These are phyloP conservation scores for Antennarius striatus DNA, from an alignment of 2,113 vertebrate species.

Conservation along the genomic window DNA sequence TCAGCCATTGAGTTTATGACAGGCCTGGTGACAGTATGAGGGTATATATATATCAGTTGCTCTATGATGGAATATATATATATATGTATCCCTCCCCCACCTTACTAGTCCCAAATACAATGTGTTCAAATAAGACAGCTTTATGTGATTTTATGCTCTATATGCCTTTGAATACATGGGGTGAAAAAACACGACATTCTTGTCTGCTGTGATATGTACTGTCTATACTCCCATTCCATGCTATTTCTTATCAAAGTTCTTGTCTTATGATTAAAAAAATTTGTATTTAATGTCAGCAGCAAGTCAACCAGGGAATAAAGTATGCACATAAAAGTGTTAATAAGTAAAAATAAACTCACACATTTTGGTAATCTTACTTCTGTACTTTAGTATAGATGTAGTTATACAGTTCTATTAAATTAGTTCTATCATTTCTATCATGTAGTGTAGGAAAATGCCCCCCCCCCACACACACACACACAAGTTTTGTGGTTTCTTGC, in stretches of 20 bases:
- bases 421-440: no score
- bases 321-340: no score
- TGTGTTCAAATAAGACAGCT: neutral
- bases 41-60: neutral
- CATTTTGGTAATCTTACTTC: no score
- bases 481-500: no score
- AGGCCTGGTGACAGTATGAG: slow-evolving; percentile 47
- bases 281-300: neutral
- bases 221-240: neutral
- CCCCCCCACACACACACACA: no score
- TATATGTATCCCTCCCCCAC: slow-evolving; percentile 1
- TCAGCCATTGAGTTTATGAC: slow-evolving; percentile 45
- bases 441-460: no score
- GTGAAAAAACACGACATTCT: neutral
- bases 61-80: no score
- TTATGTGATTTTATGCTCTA: neutral
- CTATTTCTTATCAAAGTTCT: neutral
- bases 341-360: no score
- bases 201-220: neutral
- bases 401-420: no score
- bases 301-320: no score
- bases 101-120: neutral
- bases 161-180: no score
- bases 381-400: no score
- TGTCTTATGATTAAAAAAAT: neutral